Evolutionary conservation across 2,113 vertebrate species (phyloP), one percentile per base, ranked within the genome.

Genomic region (Pollachius pollachius): DNA sequence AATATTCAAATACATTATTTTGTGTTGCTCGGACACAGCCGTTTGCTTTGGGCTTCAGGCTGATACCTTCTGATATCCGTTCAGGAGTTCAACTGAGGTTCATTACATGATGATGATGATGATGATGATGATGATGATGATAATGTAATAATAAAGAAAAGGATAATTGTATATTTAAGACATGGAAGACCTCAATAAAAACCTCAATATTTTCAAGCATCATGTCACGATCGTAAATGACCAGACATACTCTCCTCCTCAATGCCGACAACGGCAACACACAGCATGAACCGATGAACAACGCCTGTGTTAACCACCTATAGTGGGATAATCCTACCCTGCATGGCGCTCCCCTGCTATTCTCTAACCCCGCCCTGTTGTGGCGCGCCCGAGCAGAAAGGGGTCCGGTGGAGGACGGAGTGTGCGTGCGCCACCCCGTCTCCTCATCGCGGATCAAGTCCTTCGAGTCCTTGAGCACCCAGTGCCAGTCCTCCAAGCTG

Each of bases 361-460:
- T 15, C 2, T 34, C 15, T 34, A 15, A 63, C 15, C 57, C 15
- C 0, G n/a, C 34, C 27, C 11, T 17, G 60, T 52, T 59, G 23
- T 1, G 17, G 21, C 61, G 5, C 19, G 30, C 68, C n/a, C 82
- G 6, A 79, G 41, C 68, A 96, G 94, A 94, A 77, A 91, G 93
- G 18, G 93, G 92, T 9, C 89, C 93, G 52, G 91, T 93, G 62
- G 94, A 91, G 64, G 95, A 97, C 84, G 91, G 93, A 15, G 91
- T 93, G 84, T 95, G 94, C 1, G 85, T 88, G 41, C 92, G 94
- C 52, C 94, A 79, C 72, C 81, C 95, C 58, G 93, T 95, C 57
- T 94, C 94, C 1, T 93, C 94, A 63, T 88, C 94, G 69, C 93
- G 96, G 72, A 98, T 96, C 85, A 99, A 98, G 79, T 98, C 97